Conservation (phyloP, 2,113 vertebrate species). For the Myxocyprinus asiaticus region DNA sequence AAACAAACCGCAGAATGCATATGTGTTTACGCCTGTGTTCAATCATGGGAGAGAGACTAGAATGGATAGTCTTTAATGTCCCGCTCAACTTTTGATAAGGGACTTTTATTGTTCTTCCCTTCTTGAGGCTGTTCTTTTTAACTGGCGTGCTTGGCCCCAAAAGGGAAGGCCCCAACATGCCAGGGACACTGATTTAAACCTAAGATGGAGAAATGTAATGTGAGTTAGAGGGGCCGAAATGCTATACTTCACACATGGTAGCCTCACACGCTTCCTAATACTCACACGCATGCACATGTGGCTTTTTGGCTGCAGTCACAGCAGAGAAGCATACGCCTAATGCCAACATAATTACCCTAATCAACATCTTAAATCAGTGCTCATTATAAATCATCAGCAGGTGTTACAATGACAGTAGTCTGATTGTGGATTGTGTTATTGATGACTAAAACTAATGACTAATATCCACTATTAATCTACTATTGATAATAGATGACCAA, state of each 20-base stretch:
- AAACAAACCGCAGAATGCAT: constrained; percentile 8
- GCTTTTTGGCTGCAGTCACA: not conserved
- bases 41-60: no score
- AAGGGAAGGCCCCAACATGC: no score
- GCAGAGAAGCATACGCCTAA: not conserved
- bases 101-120: no score
- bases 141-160: no score
- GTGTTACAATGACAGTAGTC: not conserved
- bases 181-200: no score
- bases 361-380: constrained; percentile 11
- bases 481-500: no score
- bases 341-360: not conserved
- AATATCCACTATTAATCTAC: no score
- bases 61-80: no score
- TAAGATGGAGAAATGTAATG: no score
- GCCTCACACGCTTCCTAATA: constrained; percentile 10
- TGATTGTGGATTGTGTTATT: not conserved
- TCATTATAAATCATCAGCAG: constrained; percentile 19
- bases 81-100: no score
- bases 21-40: not conserved
- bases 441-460: no score
- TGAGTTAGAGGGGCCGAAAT: not conserved
- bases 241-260: not conserved
- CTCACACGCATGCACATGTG: not conserved
- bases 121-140: no score